phyloP scores from a whole-genome alignment of 2,888 invertebrate genomes.

The Clanis bilineata region DNA sequence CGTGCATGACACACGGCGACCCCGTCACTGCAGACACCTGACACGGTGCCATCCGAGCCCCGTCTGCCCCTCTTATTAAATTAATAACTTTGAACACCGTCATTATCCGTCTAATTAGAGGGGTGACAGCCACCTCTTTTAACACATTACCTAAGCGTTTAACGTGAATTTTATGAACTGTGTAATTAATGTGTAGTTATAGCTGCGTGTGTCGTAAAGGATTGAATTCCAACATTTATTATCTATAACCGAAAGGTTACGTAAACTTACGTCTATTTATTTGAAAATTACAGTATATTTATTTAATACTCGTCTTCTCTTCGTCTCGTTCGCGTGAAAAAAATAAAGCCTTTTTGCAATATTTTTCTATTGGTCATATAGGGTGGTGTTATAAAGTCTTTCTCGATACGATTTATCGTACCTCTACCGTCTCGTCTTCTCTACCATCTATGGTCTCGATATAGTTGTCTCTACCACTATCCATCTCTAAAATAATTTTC shows the following conservation, averaged over 20 bases:
- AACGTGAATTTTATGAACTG: constrained; percentile 75
- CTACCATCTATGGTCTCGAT: no score
- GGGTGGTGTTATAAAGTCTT: no score
- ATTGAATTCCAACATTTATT: constrained; percentile 15
- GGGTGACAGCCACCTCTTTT: constrained; percentile 74
- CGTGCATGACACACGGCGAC: constrained; percentile 23
- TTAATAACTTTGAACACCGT: constrained; percentile 79
- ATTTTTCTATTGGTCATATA: no score
- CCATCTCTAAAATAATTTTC: no score
- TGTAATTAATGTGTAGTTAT: constrained; percentile 64
- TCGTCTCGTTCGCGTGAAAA: no score
- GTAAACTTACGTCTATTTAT: background rate
- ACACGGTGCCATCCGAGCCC: constrained; percentile 26
- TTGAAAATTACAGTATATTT: no score
- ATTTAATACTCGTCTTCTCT: no score
- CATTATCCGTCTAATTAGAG: constrained; percentile 79
- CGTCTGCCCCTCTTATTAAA: constrained; percentile 74
- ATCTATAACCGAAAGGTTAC: background rate
- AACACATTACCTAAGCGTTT: constrained; percentile 75
- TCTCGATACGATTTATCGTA: no score
- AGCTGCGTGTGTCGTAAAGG: constrained; percentile 26
- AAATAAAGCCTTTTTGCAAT: no score
- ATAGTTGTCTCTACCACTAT: no score
- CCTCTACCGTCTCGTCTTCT: no score
- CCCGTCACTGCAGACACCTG: constrained; percentile 25